Conservation (phyloP, 2,888 invertebrate species). For the Leptura quadrifasciata region DNA sequence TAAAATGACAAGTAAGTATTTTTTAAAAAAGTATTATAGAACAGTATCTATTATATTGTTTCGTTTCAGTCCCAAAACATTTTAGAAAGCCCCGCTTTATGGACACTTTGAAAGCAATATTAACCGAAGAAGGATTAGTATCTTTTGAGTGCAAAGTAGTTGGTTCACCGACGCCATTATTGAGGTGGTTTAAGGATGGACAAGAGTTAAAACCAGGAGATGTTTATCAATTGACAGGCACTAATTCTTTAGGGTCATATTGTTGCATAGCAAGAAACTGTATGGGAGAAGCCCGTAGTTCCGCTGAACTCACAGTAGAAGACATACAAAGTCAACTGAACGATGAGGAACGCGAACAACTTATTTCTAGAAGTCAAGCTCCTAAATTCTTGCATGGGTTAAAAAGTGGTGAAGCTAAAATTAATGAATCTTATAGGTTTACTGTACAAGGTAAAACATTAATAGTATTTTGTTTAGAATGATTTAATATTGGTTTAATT, state of each 20-base stretch:
- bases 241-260: constrained; percentile 91
- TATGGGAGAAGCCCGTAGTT: constrained; percentile 92
- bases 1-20: constrained; percentile 84
- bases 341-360: constrained; percentile 87
- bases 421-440: constrained; percentile 88
- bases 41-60: constrained; percentile 1
- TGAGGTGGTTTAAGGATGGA: constrained; percentile 95
- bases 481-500: constrained; percentile 36
- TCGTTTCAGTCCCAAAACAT: constrained; percentile 88
- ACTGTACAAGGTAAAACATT: constrained; percentile 82
- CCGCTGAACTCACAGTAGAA: constrained; percentile 91
- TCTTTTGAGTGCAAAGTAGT: constrained; percentile 96
- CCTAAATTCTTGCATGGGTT: constrained; percentile 89
- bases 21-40: neutral
- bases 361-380: constrained; percentile 86
- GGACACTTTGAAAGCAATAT: constrained; percentile 90
- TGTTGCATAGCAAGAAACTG: constrained; percentile 93
- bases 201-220: constrained; percentile 94
- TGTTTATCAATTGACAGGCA: constrained; percentile 93
- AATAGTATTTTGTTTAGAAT: neutral
- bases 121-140: constrained; percentile 93
- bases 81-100: constrained; percentile 92
- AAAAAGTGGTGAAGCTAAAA: constrained; percentile 87
- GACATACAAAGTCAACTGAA: constrained; percentile 93
- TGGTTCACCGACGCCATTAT: constrained; percentile 90